Base-by-base conservation (phyloP, 2,113 vertebrate species). In the Pelodiscus sinensis region DNA sequence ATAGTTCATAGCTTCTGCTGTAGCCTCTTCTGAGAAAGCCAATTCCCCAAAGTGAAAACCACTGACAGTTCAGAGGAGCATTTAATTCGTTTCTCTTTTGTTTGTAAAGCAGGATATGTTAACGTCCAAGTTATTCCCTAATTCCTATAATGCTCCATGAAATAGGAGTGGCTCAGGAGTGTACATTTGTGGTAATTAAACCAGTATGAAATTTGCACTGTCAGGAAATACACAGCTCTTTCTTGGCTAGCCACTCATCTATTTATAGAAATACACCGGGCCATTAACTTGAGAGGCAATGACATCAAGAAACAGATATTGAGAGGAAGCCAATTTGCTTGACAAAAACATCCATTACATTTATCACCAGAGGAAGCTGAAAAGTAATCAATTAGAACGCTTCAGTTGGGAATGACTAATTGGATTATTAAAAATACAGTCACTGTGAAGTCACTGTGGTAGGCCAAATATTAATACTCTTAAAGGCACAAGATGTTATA, bases 291-390 rank as follows among this genome's bases (percentile, higher is more conserved):
- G 77, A 88, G 89, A 95, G 85, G 94, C 95, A 95, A 57, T 92
- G 94, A 90, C 95, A 96, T 81, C 91, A 85, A 97, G 90, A 95
- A 94, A 93, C 82, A 97, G 95, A 97, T 96, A 97, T 94, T 97
- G 89, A 92, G 90, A 97, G 84, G 91, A 97, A 97, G 97, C 97
- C 93, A 97, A 96, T 97, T 97, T 97, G 24, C 92, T 96, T 86
- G 87, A 93, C 89, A 88, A 96, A 97, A 97, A 95, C 89, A 96
- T 96, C 96, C 94, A 97, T 98, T 98, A 97, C 92, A 75, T 97
- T 97, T 97, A 97, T 96, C 95, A 94, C 78, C 94, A 95, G 52
- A 56, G 84, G 90, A 96, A 68, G 92, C 93, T 90, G 82, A 96
- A 97, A 97, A 96, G 92, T 90, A 97, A 97, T 98, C 96, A 96